Evolutionary conservation across 2,888 invertebrate genomes (phyloP).

Genomic region (Drosophila borealis): DNA sequence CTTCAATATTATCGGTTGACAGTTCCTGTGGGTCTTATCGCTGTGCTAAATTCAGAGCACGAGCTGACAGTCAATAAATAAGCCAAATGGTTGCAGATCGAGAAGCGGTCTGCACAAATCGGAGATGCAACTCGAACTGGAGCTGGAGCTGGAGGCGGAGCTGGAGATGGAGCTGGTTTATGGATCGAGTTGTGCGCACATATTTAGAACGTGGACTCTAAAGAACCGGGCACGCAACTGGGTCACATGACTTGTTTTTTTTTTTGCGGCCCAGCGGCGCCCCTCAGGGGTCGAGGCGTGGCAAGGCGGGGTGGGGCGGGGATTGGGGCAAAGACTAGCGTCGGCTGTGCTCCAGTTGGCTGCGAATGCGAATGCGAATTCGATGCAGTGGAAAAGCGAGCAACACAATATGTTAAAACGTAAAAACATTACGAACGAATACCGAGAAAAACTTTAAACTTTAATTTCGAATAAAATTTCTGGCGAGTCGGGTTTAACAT

Average conservation of each 20-base stretch:
- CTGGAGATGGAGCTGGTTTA: no score
- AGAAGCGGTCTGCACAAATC: no score
- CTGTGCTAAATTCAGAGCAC: constrained; percentile 3
- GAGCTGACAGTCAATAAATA: constrained; percentile 8
- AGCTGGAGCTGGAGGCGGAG: no score
- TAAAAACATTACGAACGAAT: constrained; percentile 12
- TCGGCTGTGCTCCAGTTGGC: constrained; percentile 61
- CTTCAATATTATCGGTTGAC: not conserved
- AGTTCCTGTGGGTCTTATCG: constrained; percentile 18
- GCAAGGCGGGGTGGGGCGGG: no score
- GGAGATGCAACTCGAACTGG: no score
- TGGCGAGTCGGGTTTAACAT: constrained; percentile 24
- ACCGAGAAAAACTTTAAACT: constrained; percentile 44
- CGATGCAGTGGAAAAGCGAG: constrained; percentile 42
- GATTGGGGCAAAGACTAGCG: not conserved
- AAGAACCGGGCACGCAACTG: constrained; percentile 53
- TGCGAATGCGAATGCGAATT: constrained; percentile 48
- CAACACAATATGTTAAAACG: constrained; percentile 2
- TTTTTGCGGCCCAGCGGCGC: constrained; percentile 4
- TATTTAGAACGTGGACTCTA: constrained; percentile 18
- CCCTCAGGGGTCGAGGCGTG: not conserved
- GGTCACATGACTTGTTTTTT: constrained; percentile 64
- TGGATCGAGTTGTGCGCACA: not conserved
- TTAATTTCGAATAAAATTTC: constrained; percentile 35
- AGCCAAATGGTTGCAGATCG: not conserved